phyloP scores from a whole-genome alignment of 92 coral and sea anemone genomes.

The Porites cylindrica region DNA sequence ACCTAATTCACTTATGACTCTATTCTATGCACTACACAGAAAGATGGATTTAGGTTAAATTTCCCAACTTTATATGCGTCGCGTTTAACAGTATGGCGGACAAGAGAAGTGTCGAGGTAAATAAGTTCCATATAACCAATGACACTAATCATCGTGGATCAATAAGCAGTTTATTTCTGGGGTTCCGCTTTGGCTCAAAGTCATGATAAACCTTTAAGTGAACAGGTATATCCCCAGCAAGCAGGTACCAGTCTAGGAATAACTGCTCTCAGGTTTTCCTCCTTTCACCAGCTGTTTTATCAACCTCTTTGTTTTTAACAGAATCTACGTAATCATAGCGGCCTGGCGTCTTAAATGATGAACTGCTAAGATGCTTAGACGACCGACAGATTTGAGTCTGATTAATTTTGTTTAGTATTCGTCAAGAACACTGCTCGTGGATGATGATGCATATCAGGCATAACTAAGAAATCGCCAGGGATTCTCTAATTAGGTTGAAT shows the following conservation, averaged over 20 bases:
- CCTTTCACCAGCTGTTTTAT: no score
- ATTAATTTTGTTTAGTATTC: no score
- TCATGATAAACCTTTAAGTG: neutral
- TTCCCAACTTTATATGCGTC: neutral
- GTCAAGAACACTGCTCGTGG: no score
- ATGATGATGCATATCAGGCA: neutral
- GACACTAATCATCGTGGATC: neutral
- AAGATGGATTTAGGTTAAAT: neutral
- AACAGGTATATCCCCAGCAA: slow-evolving; percentile 6
- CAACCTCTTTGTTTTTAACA: no score
- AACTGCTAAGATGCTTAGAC: no score
- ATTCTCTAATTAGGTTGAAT: neutral
- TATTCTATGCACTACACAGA: neutral
- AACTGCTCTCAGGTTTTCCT: neutral
- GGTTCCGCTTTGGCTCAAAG: neutral
- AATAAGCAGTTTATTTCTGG: neutral
- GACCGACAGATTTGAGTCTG: no score
- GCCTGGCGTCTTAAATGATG: no score
- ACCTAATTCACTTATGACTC: slow-evolving; percentile 24
- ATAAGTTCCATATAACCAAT: neutral
- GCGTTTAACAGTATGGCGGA: neutral
- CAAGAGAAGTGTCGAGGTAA: neutral
- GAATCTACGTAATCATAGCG: no score
- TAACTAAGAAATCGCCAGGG: neutral
- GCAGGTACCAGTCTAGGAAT: slow-evolving; percentile 36